Evolutionary conservation across 2,888 invertebrate genomes (phyloP), one percentile per base, ranked within the genome.

Genomic region (Drosophila kanekoi): DNA sequence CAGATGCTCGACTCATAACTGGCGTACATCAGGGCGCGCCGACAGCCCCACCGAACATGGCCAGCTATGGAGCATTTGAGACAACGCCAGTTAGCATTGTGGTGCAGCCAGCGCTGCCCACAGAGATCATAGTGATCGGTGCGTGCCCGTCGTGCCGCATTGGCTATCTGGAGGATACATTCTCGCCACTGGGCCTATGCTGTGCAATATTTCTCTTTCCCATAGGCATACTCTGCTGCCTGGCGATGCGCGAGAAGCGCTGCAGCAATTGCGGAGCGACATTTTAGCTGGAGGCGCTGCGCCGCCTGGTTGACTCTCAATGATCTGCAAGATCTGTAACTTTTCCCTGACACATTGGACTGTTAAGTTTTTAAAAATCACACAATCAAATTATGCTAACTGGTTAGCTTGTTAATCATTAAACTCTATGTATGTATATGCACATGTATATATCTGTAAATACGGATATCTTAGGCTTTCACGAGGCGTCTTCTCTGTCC

Each of bases 111-210:
- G 91, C 93, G 4, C 94, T 94, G 4, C 69, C 77, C 0, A 94
- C 95, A 4, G 95, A 96, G 71, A 96, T 97, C 38, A 95, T 97
- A 70, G 93, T 97, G 0, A 95, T 98, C 0, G 97, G 97, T 0
- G 97, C 96, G 3, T 98, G 98, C 91, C 98, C 98, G 1, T 96
- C 96, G 1, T 98, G 98, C 90, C 94, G 97, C 78, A 96, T 97
- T 65, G 98, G 98, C 14, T 94, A 96, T 28, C 93, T 98, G 43
- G 97, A 97, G 92, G 97, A 97, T 83, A 96, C 97, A 89, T 98
- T 96, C 92, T 96, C 97, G 0, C 96, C 96, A 86, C 93, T 96
- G 45, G 98, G 97, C 61, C 93, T 98, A 13, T 93, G 96, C 59
- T 97, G 97, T 92, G 91, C 92, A 18, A 88, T 91, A 41, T 76